Evolutionary conservation across 92 coral and sea anemone species (phyloP), one percentile per base, ranked within the genome.

Genomic region (Hydrozoanthus gracilis): DNA sequence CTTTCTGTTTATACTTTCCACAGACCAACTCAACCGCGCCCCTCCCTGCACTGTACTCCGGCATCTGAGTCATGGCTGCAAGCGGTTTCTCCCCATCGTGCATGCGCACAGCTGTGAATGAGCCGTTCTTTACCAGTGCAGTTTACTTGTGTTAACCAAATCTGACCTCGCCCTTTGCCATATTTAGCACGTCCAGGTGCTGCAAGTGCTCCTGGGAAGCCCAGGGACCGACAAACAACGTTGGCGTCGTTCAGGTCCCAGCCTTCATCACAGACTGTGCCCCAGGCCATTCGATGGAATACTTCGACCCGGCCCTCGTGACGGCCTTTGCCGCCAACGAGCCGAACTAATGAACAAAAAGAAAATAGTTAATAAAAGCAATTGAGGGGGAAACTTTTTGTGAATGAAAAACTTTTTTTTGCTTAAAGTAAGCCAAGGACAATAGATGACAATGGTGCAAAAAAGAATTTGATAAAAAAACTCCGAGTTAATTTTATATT

Each of bases 41-140:
- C 45, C 14, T 5, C 16, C 62, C 62, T 80, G 35, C 85, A 80
- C 66, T 16, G 17, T 4, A 80, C 85, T 66, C 85, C 85, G 15
- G 85, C 85, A 65, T 80, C 85, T 65, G 85, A 80, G 15, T 35
- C 62, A 48, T 80, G 85, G 17, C 56, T 80, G 85, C 85, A 80
- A 65, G 85, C 75, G 75, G 85, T 80, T 17, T 80, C 56, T 18
- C 85, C 85, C 85, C 85, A 80, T 80, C 18, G 75, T 35, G 27
- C 85, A 80, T 80, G 85, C 73, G 75, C 85, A 35, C 85, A 80
- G 47, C 18, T 39, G 44, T 80, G 85, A 80, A 80, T 17, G 50
- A 80, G 75, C 49, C 60, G 60, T 7, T 80, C 85, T 66, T 12
- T 65, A 65, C 74, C 85, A 45, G 74, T 80, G 74, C 85, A 80